Evolutionary conservation across 2,113 vertebrate genomes (phyloP).

Genomic region (Sigmodon hispidus): DNA sequence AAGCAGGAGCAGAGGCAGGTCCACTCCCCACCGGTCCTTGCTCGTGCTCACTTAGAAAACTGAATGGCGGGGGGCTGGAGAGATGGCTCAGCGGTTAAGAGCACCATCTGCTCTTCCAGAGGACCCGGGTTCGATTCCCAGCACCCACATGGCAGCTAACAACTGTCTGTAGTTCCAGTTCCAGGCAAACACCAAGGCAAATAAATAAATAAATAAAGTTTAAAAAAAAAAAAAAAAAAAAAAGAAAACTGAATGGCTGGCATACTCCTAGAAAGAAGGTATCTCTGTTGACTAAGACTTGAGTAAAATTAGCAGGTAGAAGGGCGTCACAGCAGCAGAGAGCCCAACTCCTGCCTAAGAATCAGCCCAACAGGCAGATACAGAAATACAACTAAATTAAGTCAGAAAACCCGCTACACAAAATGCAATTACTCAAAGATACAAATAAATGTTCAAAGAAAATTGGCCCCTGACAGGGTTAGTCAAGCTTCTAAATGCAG

Average conservation of each 20-base stretch:
- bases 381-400: slow-evolving; percentile 83
- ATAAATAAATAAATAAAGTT: too few species aligned
- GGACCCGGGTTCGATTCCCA: too few species aligned
- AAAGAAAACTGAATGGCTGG: slow-evolving; percentile 32
- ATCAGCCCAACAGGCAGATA: slow-evolving; percentile 74
- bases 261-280: slow-evolving; percentile 50
- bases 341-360: slow-evolving; percentile 65
- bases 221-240: too few species aligned
- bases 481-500: slow-evolving; percentile 82
- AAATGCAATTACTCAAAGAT: slow-evolving; percentile 84
- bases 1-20: slow-evolving; percentile 15
- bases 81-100: too few species aligned
- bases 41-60: slow-evolving; percentile 2
- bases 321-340: slow-evolving; percentile 12
- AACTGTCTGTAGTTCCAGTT: too few species aligned
- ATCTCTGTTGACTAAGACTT: slow-evolving; percentile 33
- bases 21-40: background rate
- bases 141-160: too few species aligned
- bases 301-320: slow-evolving; percentile 71
- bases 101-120: too few species aligned
- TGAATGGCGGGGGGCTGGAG: too few species aligned
- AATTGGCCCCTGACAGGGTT: slow-evolving; percentile 84
- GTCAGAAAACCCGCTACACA: slow-evolving; percentile 80
- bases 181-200: too few species aligned
- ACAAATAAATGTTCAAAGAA: slow-evolving; percentile 84